These are phyloP conservation scores for Dryadula phaetusa DNA, from an alignment of 2,888 invertebrate species.

Conservation along the genomic window DNA sequence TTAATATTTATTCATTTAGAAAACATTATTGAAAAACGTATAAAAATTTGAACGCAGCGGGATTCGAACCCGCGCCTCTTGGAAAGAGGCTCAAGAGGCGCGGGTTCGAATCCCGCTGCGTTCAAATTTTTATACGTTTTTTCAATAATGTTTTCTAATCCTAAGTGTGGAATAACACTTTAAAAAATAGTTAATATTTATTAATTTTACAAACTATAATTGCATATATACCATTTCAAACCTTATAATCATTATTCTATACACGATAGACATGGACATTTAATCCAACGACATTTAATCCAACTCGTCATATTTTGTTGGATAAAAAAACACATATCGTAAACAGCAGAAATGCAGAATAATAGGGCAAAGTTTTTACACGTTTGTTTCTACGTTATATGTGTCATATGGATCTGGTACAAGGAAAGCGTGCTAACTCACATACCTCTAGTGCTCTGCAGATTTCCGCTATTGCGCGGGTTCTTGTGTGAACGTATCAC, in stretches of 20 bases:
- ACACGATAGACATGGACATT: neutral
- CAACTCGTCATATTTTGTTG: constrained; percentile 27
- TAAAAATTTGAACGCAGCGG: no score
- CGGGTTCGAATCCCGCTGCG: no score
- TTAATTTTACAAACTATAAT: no score
- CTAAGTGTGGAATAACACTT: no score
- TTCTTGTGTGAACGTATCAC: constrained; percentile 15
- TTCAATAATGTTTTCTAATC: no score
- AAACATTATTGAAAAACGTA: no score
- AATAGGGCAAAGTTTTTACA: constrained; percentile 8
- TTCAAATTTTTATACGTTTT: no score
- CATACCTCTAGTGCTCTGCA: constrained; percentile 27
- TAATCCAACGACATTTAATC: constrained; percentile 10
- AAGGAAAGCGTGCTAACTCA: constrained; percentile 30
- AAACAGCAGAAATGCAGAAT: constrained; percentile 17
- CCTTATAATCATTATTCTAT: constrained; percentile 12
- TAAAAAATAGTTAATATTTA: no score
- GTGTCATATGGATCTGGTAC: constrained; percentile 28
- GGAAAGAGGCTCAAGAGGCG: no score
- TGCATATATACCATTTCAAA: no score
- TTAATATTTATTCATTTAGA: no score
- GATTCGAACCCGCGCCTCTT: no score
- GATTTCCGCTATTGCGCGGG: constrained; percentile 24
- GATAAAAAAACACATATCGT: constrained; percentile 9
- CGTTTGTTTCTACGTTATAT: constrained; percentile 18